Evolutionary conservation across 2,797 vertebrate species (phyloP), one percentile per base, ranked within the genome.

Genomic region (Rhabdomys pumilio): DNA sequence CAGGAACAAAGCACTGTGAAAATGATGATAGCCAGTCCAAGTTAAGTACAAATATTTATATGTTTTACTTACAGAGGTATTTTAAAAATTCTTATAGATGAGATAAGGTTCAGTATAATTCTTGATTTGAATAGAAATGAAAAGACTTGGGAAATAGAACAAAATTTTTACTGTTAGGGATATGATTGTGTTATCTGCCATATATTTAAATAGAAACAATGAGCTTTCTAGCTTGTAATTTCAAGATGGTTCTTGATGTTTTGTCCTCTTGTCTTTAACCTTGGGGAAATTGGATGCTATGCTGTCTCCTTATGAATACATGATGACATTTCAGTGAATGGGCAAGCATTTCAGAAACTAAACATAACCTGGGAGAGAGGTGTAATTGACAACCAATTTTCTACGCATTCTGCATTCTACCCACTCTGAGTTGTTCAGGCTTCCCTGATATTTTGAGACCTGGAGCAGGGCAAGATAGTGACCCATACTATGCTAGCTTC

Each of bases 401-500:
- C 24, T 1, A 95, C 75, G 81, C 15, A 47, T 96, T 91, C n/a
- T 81, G 69, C 19, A 77, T 93, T 96, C 76, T 7, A 29, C 19
- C 91, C 65, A 65, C 63, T 98, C 44, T 73, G 17, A 97, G 79
- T 63, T 89, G 17, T 81, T n/a, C 0, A 41, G 63, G 22, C 53
- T 97, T 95, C 47, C 75, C 41, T 69, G 80, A n/a, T 73, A 91
- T 38, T 96, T 94, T 93, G 73, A 96, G 59, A 24, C 63, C 75
- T 96, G 15, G 38, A 97, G 41, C 95, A 93, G 44, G 38, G 77
- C 94, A 96, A 81, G 53, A 89, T 91, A 97, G 50, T 93, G 91
- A 98, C 61, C 92, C 93, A 24, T 97, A 96, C 97, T 96, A 80
- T 59, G 34, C 34, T 90, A 91, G 93, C 53, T 97, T 65, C 80